Evolutionary conservation across 2,113 vertebrate species (phyloP), one percentile per base, ranked within the genome.

Genomic region (Meleagris gallopavo): DNA sequence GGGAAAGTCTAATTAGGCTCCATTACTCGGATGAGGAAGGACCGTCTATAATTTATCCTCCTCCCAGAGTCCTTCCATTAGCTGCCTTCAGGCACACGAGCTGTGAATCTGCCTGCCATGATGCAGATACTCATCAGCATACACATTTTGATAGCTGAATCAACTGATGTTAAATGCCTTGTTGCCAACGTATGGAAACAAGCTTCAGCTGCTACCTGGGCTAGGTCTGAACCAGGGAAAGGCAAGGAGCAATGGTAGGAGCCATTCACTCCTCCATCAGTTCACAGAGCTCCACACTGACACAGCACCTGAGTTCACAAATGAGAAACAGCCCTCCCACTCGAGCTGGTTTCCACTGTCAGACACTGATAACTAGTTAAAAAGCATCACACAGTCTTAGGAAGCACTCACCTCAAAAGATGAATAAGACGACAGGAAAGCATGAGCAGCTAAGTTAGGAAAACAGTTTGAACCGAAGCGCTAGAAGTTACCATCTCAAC

Each of bases 1-100:
- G 54, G 24, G 79, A 93, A 86, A 93, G 95, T 27, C 72, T 86
- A 83, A 89, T 86, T 90, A 95, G 83, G 85, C 52, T 75, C 83
- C 83, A 94, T 95, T 94, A 92, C 75, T 88, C 2, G 24, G 55
- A 54, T 69, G 92, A 43, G 1, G 4, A 36, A 86, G 87, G 72
- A 88, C 76, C 60, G n/a, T 75, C 88, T 86, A 29, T 86, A 83
- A 91, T 93, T 93, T 83, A 84, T 52, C 54, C 71, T 81, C 70
- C 73, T 92, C 83, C 69, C 72, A 25, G 20, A 64, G 90, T 40
- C 61, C 41, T 95, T 86, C 62, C 86, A 81, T 69, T 19, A 1
- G 77, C 76, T 88, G 90, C 90, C 86, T 88, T 83, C 83, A 86
- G 83, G 88, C 40, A 0, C 2, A 32, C 48, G 52, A 70, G 52